Base-by-base conservation (phyloP, 1,140 invertebrate species). In the Bombus terrestris region DNA sequence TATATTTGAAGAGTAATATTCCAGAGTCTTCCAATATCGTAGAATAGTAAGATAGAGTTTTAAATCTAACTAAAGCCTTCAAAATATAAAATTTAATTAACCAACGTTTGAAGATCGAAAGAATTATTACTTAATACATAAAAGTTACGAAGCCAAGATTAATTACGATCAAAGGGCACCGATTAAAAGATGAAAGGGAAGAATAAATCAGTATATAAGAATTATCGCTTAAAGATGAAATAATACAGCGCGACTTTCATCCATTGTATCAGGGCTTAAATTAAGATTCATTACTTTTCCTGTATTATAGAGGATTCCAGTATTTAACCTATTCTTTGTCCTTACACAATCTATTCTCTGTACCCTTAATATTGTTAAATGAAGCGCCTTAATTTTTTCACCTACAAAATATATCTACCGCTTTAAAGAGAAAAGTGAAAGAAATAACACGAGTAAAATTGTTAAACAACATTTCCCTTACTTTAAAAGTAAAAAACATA, bases 231-330 rank as follows among this genome's bases (percentile, higher is more conserved):
- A 74, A 74, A 32, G 1, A 32, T 35, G 72, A 28, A 74, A 74
- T 53, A 53, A 74, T 74, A 74, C n/a, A 25, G n/a, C 25, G 72
- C 47, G 47, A 53, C 53, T 18, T 53, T 47, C 15, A n/a, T 37
- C 32, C 15, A 68, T 47, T 32, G 41, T 74, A 32, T 8, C 41
- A 6, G 18, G 18, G 72, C n/a, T 74, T 32, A 41, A 74, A 74
- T 74, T 74, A 41, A n/a, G 25, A 15, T 25, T 53, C 41, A 35
- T 74, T 74, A 74, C 47, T 74, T 47, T 47, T 74, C 72, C 47
- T 74, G 15, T 35, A 74, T 35, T 74, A 37, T 69, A 74, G 3
- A 74, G n/a, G 72, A 53, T 53, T 74, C 43, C 41, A 12, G 18
- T 74, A 47, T 74, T 47, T 47, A 74, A 53, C 72, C 32, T 47